Evolutionary conservation across 1,140 invertebrate genomes (phyloP).

Genomic region (Macrobrachium rosenbergii): DNA sequence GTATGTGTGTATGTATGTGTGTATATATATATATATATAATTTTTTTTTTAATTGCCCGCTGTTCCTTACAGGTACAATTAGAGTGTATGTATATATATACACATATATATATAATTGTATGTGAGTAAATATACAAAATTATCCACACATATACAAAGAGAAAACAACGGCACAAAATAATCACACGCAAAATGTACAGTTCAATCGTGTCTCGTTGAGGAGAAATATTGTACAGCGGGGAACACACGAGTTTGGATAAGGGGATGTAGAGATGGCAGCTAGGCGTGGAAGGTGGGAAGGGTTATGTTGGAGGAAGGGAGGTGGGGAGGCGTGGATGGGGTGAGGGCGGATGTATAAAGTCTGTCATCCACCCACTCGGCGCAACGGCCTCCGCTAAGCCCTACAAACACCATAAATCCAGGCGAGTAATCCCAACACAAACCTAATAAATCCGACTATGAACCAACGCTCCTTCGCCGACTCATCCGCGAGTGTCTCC

Average conservation of each 20-base stretch:
- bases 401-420: slow-evolving; percentile 46
- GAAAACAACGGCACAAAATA: no score
- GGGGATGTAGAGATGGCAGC: no score
- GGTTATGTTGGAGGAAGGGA: background rate
- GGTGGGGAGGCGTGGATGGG: background rate
- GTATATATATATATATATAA: slow-evolving; percentile 28
- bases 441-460: slow-evolving; percentile 31
- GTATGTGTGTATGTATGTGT: background rate
- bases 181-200: no score
- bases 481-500: background rate
- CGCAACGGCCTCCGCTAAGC: slow-evolving; percentile 10
- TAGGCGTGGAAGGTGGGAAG: background rate
- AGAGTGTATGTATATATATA: slow-evolving; percentile 28
- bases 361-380: slow-evolving; percentile 15
- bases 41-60: no score
- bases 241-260: no score
- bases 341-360: background rate
- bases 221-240: no score
- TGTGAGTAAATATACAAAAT: slow-evolving; percentile 21
- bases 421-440: slow-evolving; percentile 2
- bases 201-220: no score
- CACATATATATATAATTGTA: slow-evolving; percentile 32
- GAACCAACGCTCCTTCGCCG: background rate
- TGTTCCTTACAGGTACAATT: background rate
- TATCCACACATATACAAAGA: background rate